A percentile compares a stretch with the other conserved stretches of the same genome.
These are phyloP conservation scores for Cyphomyrus discorhynchus DNA, from an alignment of 2,113 vertebrate species.

Conservation along the genomic window DNA sequence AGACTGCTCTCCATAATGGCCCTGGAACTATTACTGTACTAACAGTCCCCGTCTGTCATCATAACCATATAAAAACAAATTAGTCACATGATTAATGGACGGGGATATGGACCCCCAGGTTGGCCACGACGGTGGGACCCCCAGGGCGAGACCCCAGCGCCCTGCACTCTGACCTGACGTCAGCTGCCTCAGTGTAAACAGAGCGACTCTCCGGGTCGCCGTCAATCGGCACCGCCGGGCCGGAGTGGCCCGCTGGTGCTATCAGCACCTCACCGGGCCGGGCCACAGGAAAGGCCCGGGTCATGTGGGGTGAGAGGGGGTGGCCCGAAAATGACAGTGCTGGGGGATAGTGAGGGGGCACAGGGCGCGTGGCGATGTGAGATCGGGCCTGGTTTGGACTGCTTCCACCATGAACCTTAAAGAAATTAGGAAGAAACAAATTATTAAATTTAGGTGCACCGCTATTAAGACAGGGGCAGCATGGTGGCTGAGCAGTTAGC, in stretches of 20 bases:
- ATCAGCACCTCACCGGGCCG: not conserved
- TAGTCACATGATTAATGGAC: constrained; percentile 84
- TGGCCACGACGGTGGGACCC: constrained; percentile 63
- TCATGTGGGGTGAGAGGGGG: not conserved
- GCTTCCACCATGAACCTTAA: not conserved
- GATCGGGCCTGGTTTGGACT: not conserved
- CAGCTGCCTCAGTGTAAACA: constrained; percentile 4
- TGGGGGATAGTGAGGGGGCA: not conserved
- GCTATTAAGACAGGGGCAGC: not conserved
- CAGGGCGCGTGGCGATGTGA: not conserved
- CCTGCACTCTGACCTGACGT: constrained; percentile 8
- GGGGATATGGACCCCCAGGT: constrained; percentile 63
- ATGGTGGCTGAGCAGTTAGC: not conserved
- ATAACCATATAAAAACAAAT: constrained; percentile 60
- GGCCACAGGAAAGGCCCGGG: not conserved
- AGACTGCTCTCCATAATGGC: constrained; percentile 15
- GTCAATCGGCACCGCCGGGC: not conserved
- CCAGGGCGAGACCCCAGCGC: constrained; percentile 43
- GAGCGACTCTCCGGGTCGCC: not conserved
- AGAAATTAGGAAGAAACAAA: not conserved
- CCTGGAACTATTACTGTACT: constrained; percentile 42
- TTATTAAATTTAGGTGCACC: not conserved
- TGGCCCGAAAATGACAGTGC: not conserved
- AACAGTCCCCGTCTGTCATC: constrained; percentile 57
- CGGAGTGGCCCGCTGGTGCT: not conserved